A percentile compares a stretch with the other conserved stretches of the same genome.
Evolutionary conservation across 1,140 invertebrate species (phyloP).

Genomic region (Drosophila pruinosa): DNA sequence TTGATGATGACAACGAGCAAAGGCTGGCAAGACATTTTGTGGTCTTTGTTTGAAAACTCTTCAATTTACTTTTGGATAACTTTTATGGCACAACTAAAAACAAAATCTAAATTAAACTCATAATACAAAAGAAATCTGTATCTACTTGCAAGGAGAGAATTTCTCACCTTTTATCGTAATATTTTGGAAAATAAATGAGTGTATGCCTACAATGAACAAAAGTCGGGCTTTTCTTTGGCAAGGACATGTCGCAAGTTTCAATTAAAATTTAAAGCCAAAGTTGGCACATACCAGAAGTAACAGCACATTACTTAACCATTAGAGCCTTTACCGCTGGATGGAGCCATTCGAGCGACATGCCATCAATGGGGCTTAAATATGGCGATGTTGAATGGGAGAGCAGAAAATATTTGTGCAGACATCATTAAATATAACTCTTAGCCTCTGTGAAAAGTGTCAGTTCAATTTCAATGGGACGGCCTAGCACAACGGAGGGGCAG

Average conservation of each 20-base stretch:
- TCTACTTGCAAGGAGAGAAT: slow-evolving; percentile 56
- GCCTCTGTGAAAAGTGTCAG: slow-evolving; percentile 61
- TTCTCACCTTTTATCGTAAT: slow-evolving; percentile 62
- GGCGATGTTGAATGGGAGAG: slow-evolving; percentile 32
- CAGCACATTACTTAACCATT: slow-evolving; percentile 43
- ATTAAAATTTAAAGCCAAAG: slow-evolving; percentile 28
- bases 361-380: slow-evolving; percentile 2
- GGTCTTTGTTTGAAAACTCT: slow-evolving; percentile 55
- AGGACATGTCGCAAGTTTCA: slow-evolving; percentile 31
- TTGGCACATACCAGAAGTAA: neutral
- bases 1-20: slow-evolving; percentile 55
- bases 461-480: slow-evolving; percentile 33
- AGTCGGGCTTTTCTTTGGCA: neutral
- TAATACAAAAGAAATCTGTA: slow-evolving; percentile 51
- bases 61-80: slow-evolving; percentile 66
- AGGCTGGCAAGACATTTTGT: slow-evolving; percentile 19
- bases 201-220: slow-evolving; percentile 44
- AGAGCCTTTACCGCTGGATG: slow-evolving; percentile 7
- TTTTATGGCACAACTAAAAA: slow-evolving; percentile 64
- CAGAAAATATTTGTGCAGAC: slow-evolving; percentile 61
- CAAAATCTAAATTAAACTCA: slow-evolving; percentile 42
- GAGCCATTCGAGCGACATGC: neutral
- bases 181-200: slow-evolving; percentile 67
- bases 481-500: neutral
- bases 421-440: slow-evolving; percentile 70